Base-by-base conservation (phyloP, 2,888 invertebrate genomes). In the Ferdinandea cuprea region DNA sequence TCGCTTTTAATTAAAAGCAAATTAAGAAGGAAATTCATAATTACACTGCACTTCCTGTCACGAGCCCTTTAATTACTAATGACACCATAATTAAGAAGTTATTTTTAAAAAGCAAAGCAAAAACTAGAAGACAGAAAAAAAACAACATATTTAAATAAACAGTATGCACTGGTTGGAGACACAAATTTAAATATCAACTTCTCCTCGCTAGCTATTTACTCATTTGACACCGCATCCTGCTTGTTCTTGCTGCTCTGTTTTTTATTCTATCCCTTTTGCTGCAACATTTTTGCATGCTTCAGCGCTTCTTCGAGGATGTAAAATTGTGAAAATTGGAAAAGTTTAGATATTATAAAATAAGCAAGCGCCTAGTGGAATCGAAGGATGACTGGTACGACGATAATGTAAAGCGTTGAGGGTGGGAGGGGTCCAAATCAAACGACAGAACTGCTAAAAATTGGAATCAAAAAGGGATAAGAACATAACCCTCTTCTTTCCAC, bases 261-360 rank as follows among this genome's bases (percentile, higher is more conserved):
- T 56, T 3, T 4, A 35, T 61, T 35, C 30, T 61, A 61, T 63
- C 40, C 63, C n/a, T 46, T 61, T 42, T n/a, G 15, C 11, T 56
- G 40, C 35, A 61, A 72, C 11, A 69, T 65, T 74, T 80, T 42
- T 35, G 28, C 58, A 71, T 40, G 59, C 58, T 59, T 74, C 69
- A 65, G 9, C 69, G 50, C 80, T 65, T 46, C 59, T 50, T 32
- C 71, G 37, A 71, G 32, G 65, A 69, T 76, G 80, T 76, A 65
- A 81, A 74, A 76, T 76, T 76, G 69, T 71, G 80, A 65, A 81
- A 76, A 81, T 81, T 81, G 80, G 80, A 81, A 81, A 81, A 81
- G 63, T 81, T 81, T 81, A 59, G 68, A 65, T 71, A 76, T 76
- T 71, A 76, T 76, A 79, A 59, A 52, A 72, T 59, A 74, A 65